Evolutionary conservation across 2,888 invertebrate genomes (phyloP).

Genomic region (Rhingia campestris): DNA sequence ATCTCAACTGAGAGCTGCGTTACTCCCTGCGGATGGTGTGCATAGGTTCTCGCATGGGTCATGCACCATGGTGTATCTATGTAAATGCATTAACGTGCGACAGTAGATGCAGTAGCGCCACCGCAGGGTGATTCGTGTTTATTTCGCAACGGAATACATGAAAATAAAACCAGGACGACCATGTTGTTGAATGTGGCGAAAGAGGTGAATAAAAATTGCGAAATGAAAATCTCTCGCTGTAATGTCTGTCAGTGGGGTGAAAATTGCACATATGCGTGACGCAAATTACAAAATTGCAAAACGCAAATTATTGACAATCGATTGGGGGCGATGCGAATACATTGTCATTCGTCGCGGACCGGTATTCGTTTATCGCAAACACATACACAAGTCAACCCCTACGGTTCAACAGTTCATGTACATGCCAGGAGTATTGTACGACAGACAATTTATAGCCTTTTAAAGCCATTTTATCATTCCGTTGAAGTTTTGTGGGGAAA

Average conservation of each 20-base stretch:
- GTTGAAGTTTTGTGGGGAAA: slow-evolving; percentile 58
- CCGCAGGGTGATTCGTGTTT: slow-evolving; percentile 59
- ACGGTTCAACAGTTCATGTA: slow-evolving; percentile 42
- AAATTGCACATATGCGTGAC: neutral
- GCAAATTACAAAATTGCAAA: too few relatives aligned
- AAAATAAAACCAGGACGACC: slow-evolving; percentile 11
- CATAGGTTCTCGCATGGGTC: slow-evolving; percentile 1
- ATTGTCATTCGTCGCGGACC: slow-evolving; percentile 49
- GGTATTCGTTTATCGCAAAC: slow-evolving; percentile 49
- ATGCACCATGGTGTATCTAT: slow-evolving; percentile 49
- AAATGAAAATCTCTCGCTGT: slow-evolving; percentile 2
- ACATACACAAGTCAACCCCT: slow-evolving; percentile 27
- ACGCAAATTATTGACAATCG: slow-evolving; percentile 69
- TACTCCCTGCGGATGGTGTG: slow-evolving; percentile 13
- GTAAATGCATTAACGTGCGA: slow-evolving; percentile 53
- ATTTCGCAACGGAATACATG: slow-evolving; percentile 32
- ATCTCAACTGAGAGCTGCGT: slow-evolving; percentile 41
- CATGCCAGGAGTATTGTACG: slow-evolving; percentile 10
- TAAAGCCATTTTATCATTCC: slow-evolving; percentile 60
- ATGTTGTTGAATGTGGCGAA: slow-evolving; percentile 30
- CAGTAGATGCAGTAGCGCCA: neutral
- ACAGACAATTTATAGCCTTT: slow-evolving; percentile 57
- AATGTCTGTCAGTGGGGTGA: slow-evolving; percentile 10
- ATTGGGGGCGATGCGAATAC: slow-evolving; percentile 57
- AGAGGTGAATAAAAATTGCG: slow-evolving; percentile 1